These are phyloP conservation scores for Tiliqua scincoides DNA, from an alignment of 2,113 vertebrate genomes.

Conservation along the genomic window DNA sequence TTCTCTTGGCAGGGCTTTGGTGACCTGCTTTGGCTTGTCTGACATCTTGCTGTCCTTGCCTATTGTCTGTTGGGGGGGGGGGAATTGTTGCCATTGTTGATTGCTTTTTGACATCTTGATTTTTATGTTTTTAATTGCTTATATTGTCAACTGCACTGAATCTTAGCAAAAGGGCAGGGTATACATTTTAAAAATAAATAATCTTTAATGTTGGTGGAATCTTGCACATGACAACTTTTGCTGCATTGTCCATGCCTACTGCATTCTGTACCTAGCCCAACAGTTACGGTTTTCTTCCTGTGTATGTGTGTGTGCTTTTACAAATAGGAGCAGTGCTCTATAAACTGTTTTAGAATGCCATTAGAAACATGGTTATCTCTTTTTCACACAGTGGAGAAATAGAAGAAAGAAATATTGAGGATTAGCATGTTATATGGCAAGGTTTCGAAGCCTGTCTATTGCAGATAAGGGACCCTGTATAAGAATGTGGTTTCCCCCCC, in stretches of 20 bases:
- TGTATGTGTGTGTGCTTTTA: neutral
- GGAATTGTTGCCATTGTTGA: too few species aligned
- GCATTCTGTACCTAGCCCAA: neutral
- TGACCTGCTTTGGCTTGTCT: too few species aligned
- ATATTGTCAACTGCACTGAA: too few species aligned
- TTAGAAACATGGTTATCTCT: constrained; percentile 27
- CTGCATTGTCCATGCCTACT: neutral
- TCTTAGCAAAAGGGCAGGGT: too few species aligned
- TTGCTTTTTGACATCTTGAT: neutral
- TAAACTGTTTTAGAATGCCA: constrained; percentile 1
- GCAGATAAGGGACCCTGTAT: neutral
- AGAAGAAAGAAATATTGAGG: constrained; percentile 8
- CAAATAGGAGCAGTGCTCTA: neutral
- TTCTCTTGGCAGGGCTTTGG: too few species aligned
- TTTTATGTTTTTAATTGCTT: too few species aligned
- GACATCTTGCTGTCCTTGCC: too few species aligned
- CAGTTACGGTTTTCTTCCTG: neutral
- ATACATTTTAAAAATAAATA: too few species aligned
- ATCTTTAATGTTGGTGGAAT: neutral
- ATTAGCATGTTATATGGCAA: neutral
- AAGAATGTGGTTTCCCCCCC: neutral
- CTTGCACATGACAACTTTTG: neutral
- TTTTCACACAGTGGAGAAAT: neutral
- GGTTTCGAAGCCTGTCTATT: constrained; percentile 26
- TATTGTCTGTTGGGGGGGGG: too few species aligned